These are phyloP conservation scores for Rhynchotus rufescens DNA, from an alignment of 2,797 vertebrate species.

Conservation along the genomic window DNA sequence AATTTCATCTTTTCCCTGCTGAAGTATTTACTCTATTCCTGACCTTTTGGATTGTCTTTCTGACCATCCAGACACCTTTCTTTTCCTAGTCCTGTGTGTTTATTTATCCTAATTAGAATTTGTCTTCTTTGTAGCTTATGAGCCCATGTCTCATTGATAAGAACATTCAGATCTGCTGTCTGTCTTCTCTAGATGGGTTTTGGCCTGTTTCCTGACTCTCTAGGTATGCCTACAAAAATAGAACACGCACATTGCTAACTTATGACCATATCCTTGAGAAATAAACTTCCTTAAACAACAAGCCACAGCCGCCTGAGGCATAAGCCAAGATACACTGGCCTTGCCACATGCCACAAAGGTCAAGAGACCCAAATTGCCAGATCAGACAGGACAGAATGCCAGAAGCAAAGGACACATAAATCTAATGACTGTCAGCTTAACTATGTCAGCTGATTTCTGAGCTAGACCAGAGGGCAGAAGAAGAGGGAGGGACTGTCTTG, in stretches of 20 bases:
- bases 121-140: background rate
- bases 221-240: constrained; percentile 66
- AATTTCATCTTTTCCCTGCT: background rate
- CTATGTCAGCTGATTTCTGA: constrained; percentile 66
- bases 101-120: background rate
- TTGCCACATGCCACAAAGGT: constrained; percentile 68
- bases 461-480: background rate
- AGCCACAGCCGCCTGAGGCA: constrained; percentile 46
- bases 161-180: constrained; percentile 31
- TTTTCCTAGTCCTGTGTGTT: background rate
- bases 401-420: constrained; percentile 53
- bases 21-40: background rate
- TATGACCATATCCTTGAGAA: constrained; percentile 55
- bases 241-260: constrained; percentile 37
- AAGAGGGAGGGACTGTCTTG: background rate
- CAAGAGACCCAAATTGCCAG: constrained; percentile 8
- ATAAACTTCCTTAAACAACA: constrained; percentile 59
- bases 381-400: constrained; percentile 41
- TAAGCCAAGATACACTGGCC: constrained; percentile 55
- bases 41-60: background rate
- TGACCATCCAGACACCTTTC: background rate
- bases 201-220: constrained; percentile 60
- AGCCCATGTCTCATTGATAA: constrained; percentile 45
- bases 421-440: constrained; percentile 53
- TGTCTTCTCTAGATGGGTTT: constrained; percentile 26